Evolutionary conservation across 2,888 invertebrate species (phyloP), one percentile per base, ranked within the genome.

Genomic region (Oligia latruncula): DNA sequence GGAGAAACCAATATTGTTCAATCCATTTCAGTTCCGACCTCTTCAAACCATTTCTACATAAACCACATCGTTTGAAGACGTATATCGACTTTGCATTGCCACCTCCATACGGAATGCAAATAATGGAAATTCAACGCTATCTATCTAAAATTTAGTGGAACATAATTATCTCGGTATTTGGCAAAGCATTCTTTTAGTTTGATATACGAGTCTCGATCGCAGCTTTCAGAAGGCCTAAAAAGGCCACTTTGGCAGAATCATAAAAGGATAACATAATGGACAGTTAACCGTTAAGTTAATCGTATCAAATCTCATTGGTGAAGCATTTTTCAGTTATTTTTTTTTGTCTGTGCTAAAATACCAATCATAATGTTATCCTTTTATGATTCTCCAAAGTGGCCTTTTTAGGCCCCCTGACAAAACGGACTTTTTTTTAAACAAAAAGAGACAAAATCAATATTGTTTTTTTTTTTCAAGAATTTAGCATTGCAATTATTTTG

Each of bases 51-150:
- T 71, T 83, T 75, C 74, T 71, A 74, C 62, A 75, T 81, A 85
- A 80, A 81, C 82, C 83, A 72, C 67, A 81, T 81, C 52, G 71
- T 75, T 74, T 85, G 67, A 72, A 85, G 49, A 71, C 64, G 74
- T 64, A 85, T 80, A 80, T 81, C 74, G 82, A 75, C 74, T 75
- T 85, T 72, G 74, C 72, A 81, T 81, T 83, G 52, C 74, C 64
- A 52, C 40, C 40, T 72, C 74, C 29, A 82, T 86, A 81, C 72
- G 75, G 82, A 70, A 81, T 75, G 71, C 86, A 83, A 83, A 85
- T 83, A 81, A 83, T 75, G 60, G 74, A 85, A 72, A 83, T 85
- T 60, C 68, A 65, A 72, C 46, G 75, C 43, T 65, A 29, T 83
- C 67, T 65, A 75, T 85, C 65, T n/a, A 62, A 29, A 65, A 60